phyloP scores from a whole-genome alignment of 2,888 invertebrate species.

The Acleris laterana region DNA sequence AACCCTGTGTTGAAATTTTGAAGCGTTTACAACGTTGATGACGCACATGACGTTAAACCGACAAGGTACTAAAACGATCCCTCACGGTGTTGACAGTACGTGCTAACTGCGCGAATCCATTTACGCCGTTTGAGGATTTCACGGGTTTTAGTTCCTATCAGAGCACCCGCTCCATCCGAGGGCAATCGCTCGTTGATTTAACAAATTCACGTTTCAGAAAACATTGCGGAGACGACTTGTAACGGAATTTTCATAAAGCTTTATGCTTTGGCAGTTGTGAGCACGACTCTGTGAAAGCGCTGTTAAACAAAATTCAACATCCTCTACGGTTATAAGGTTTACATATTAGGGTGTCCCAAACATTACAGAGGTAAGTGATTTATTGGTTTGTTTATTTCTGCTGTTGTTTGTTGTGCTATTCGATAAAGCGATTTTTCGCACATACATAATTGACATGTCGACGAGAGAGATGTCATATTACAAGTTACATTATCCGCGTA shows the following conservation, averaged over 20 bases:
- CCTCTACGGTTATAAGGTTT: too few relatives aligned
- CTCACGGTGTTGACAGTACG: conserved; percentile 10
- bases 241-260: conserved; percentile 29
- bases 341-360: too few relatives aligned
- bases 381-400: too few relatives aligned
- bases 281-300: conserved; percentile 6
- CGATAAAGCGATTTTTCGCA: too few relatives aligned
- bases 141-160: conserved; percentile 31
- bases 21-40: too few relatives aligned
- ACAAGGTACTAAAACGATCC: too few relatives aligned
- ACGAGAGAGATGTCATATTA: too few relatives aligned
- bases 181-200: conserved; percentile 35
- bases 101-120: conserved; percentile 24
- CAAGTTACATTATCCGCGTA: too few relatives aligned
- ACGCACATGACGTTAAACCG: conserved; percentile 12
- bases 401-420: too few relatives aligned
- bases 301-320: background rate
- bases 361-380: too few relatives aligned
- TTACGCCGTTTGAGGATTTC: conserved; percentile 30
- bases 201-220: conserved; percentile 30
- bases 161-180: conserved; percentile 31
- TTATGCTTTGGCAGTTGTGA: conserved; percentile 25
- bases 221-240: conserved; percentile 19
- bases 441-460: too few relatives aligned
- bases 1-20: too few relatives aligned